A percentile compares a stretch with the other conserved stretches of the same genome.
Conservation (phyloP, 1,140 invertebrate species). For the Whitmania pigra region DNA sequence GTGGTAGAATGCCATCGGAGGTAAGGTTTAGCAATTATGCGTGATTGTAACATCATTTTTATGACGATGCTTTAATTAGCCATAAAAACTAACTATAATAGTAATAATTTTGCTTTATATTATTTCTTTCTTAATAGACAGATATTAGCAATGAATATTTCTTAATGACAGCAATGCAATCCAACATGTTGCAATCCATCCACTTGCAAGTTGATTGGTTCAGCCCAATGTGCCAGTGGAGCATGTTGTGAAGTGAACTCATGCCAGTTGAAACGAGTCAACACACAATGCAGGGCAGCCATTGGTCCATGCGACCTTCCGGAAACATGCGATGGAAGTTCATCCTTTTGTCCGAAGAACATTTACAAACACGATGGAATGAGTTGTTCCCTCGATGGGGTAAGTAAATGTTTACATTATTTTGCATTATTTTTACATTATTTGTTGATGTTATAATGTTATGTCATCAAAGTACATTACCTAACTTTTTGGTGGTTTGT, state of each 20-base stretch:
- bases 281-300: conserved; percentile 59
- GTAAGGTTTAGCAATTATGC: too few species aligned
- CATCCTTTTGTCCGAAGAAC: conserved; percentile 81
- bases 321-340: conserved; percentile 83
- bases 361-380: conserved; percentile 79
- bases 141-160: too few species aligned
- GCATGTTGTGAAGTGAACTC: conserved; percentile 73
- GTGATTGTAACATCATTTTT: too few species aligned
- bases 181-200: conserved; percentile 78
- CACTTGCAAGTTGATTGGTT: conserved; percentile 70
- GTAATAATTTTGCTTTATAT: too few species aligned
- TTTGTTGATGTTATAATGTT: too few species aligned
- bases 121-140: too few species aligned
- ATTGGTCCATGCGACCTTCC: conserved; percentile 83
- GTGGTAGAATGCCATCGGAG: conserved; percentile 48
- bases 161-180: conserved; percentile 51
- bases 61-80: too few species aligned
- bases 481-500: too few species aligned
- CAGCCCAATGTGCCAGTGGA: conserved; percentile 81
- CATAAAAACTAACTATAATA: too few species aligned
- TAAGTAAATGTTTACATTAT: neutral
- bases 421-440: too few species aligned
- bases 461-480: too few species aligned
- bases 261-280: conserved; percentile 56
- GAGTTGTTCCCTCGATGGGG: conserved; percentile 2